Evolutionary conservation across 35 echinoderm and acorn worm species (phyloP).

Genomic region (Lytechinus pictus): DNA sequence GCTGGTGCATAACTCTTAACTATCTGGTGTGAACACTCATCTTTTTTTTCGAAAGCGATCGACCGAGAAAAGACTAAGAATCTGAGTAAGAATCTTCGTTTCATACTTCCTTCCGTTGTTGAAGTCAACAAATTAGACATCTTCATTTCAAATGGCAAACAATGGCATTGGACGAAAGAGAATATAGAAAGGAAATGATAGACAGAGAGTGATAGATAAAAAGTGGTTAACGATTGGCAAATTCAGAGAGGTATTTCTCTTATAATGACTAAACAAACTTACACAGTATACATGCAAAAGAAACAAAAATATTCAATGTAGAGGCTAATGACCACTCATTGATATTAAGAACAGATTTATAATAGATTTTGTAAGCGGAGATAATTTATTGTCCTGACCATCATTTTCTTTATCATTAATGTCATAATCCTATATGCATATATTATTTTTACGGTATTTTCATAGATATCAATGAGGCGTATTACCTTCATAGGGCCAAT

Average conservation of each 20-base stretch:
- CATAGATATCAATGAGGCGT: no score
- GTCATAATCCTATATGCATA: no score
- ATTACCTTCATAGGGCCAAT: no score
- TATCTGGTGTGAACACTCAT: not conserved
- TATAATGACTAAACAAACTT: not conserved
- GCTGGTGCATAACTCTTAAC: not conserved
- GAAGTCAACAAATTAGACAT: slow-evolving; percentile 27
- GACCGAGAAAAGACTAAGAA: slow-evolving; percentile 21
- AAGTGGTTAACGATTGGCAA: not conserved
- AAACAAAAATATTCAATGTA: not conserved
- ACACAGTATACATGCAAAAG: no score
- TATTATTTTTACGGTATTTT: no score
- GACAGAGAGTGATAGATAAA: not conserved
- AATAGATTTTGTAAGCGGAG: not conserved
- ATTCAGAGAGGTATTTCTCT: not conserved
- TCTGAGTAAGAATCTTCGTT: not conserved
- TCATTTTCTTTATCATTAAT: no score
- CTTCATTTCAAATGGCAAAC: slow-evolving; percentile 12
- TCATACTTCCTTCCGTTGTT: slow-evolving; percentile 50
- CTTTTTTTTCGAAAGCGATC: slow-evolving; percentile 1
- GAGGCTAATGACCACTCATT: not conserved
- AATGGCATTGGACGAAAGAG: not conserved
- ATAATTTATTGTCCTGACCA: not conserved
- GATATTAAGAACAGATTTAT: not conserved
- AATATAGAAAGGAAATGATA: not conserved